Evolutionary conservation across 2,888 invertebrate genomes (phyloP), one percentile per base, ranked within the genome.

Genomic region (Phaonia tiefii): DNA sequence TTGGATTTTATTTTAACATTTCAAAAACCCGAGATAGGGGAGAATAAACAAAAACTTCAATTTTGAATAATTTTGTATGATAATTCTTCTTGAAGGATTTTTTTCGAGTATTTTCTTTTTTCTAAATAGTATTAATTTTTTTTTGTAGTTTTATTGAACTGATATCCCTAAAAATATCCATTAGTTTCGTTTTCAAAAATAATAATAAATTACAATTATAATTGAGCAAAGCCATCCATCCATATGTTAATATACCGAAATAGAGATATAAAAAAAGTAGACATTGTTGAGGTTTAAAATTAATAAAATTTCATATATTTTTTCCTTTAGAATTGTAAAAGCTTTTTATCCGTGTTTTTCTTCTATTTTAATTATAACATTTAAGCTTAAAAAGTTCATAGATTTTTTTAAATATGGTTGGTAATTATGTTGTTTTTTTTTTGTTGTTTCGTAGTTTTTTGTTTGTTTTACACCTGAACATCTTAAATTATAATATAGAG

Each of bases 381-480:
- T 78, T 75, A 75, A 81, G 54, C 63, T 72, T 78, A 72, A 78
- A 72, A 31, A 58, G 44, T 49, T 78, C 22, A 72, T 17, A 31
- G 3, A 31, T 31, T 31, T 31, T 8, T n/a, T n/a, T n/a, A n/a
- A n/a, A 8, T 31, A 31, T 3, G 31, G 31, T 31, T 31, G 31
- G 31, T 31, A 31, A 31, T 31, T 54, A 22, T 60, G 17, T 60
- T 54, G 11, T 51, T 70, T 74, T 73, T 66, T 76, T 67, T 73
- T 67, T n/a, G n/a, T 51, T 66, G 1, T 49, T 63, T 31, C 15
- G 31, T 39, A 70, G 25, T 39, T 44, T 46, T 69, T 66, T 39
- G 26, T 54, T 69, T 39, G 54, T 69, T 70, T 78, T 71, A 75
- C 72, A 81, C 78, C 75, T 75, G 71, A 81, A 78, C 71, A 67